Evolutionary conservation across 23 tunicate species (phyloP).

Genomic region (Trididemnum nubilum): DNA sequence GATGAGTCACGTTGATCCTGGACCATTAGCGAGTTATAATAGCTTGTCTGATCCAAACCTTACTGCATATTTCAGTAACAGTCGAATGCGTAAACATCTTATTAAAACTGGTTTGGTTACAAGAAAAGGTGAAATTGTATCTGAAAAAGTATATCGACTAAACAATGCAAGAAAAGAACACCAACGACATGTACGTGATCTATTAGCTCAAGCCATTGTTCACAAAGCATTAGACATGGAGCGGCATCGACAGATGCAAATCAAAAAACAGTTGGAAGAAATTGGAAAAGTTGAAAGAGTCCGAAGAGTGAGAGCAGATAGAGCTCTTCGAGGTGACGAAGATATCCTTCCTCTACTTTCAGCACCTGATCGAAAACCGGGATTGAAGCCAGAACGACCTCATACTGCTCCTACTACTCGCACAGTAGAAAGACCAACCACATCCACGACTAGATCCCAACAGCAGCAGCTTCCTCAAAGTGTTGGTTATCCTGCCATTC

Average conservation of each 20-base stretch:
- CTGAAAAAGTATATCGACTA: conserved; percentile 84
- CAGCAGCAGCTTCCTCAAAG: conserved; percentile 43
- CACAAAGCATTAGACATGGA: conserved; percentile 94
- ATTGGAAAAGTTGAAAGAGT: conserved; percentile 93
- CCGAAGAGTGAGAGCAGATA: conserved; percentile 76
- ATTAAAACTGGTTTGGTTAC: conserved; percentile 81
- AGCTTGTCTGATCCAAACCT: conserved; percentile 92
- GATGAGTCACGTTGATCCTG: conserved; percentile 91
- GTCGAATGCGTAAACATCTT: conserved; percentile 90
- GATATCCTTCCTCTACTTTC: conserved; percentile 77
- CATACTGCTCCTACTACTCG: conserved; percentile 26
- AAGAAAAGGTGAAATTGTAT: conserved; percentile 79
- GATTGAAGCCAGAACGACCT: conserved; percentile 31
- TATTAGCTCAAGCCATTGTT: conserved; percentile 93
- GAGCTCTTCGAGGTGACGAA: conserved; percentile 90
- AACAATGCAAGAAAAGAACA: conserved; percentile 92
- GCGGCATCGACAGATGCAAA: conserved; percentile 89
- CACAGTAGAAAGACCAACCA: not conserved
- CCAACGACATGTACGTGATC: conserved; percentile 89
- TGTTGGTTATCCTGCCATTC: conserved; percentile 62
- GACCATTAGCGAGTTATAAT: conserved; percentile 75
- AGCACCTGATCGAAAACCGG: conserved; percentile 40
- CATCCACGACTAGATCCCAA: conserved; percentile 3
- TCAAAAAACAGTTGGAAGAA: conserved; percentile 84
- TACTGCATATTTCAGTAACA: conserved; percentile 77